These are phyloP conservation scores for Apteryx mantelli DNA, from an alignment of 2,113 vertebrate species.

Conservation along the genomic window DNA sequence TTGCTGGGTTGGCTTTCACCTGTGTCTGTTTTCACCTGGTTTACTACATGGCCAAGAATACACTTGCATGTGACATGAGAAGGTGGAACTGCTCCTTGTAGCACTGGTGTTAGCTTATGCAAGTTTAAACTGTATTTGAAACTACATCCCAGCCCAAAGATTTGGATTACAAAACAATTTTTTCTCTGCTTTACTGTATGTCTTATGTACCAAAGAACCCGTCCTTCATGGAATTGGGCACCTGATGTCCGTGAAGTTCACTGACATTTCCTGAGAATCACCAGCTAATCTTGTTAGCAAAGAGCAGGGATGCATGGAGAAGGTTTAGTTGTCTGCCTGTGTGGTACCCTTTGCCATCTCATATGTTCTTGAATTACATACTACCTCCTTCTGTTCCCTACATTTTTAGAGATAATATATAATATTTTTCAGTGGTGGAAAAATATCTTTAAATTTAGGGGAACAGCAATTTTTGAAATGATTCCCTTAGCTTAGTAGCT, in stretches of 20 bases:
- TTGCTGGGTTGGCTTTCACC: not conserved
- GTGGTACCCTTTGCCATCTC: not conserved
- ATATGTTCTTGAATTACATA: not conserved
- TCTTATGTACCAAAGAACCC: not conserved
- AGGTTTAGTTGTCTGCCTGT: not conserved
- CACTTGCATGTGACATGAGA: not conserved
- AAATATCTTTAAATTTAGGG: conserved; percentile 7
- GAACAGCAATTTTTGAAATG: not conserved
- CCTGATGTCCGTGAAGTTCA: not conserved
- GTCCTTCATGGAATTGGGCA: not conserved
- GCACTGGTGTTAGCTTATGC: not conserved
- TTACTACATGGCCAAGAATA: not conserved
- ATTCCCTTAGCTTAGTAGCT: conserved; percentile 12
- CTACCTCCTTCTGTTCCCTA: not conserved
- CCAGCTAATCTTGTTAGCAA: not conserved
- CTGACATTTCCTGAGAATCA: conserved; percentile 11
- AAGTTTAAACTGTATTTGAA: not conserved
- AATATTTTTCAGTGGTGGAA: not conserved
- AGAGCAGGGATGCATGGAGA: not conserved
- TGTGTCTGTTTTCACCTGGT: not conserved
- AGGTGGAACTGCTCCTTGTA: not conserved
- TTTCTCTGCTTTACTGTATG: not conserved
- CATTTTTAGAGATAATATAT: not conserved
- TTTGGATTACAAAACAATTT: not conserved
- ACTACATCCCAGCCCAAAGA: not conserved